Conservation (phyloP, 2,888 invertebrate genomes). For the Drosophila phalerata region DNA sequence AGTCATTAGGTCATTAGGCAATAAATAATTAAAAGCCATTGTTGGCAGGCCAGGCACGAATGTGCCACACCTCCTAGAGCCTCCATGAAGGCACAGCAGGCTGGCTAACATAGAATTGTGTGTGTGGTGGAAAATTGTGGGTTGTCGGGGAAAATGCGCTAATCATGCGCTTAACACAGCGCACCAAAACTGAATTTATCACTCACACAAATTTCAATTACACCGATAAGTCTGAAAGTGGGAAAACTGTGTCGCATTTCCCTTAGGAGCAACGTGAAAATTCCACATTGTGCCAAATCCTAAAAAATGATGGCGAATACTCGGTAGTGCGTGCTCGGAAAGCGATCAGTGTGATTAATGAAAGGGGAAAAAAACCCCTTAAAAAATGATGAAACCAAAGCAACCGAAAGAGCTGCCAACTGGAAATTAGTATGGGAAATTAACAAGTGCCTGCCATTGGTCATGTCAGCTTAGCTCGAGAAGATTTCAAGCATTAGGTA, state of each 20-base stretch:
- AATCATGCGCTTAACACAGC: slow-evolving; percentile 76
- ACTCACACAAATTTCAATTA: slow-evolving; percentile 77
- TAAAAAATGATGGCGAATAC: slow-evolving; percentile 78
- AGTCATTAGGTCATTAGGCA: slow-evolving; percentile 74
- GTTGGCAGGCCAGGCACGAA: slow-evolving; percentile 60
- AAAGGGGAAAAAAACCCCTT: slow-evolving; percentile 56
- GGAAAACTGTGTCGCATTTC: slow-evolving; percentile 48
- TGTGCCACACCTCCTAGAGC: slow-evolving; percentile 36
- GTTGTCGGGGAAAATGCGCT: slow-evolving; percentile 63
- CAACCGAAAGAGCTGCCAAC: slow-evolving; percentile 45
- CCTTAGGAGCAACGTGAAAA: slow-evolving; percentile 33
- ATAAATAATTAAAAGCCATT: slow-evolving; percentile 74
- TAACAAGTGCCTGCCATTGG: slow-evolving; percentile 78
- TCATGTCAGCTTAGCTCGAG: slow-evolving; percentile 74
- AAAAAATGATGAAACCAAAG: slow-evolving; percentile 39
- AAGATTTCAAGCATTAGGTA: slow-evolving; percentile 55
- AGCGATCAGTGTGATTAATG: slow-evolving; percentile 82
- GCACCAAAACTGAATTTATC: slow-evolving; percentile 65
- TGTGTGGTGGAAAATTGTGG: slow-evolving; percentile 16
- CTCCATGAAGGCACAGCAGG: slow-evolving; percentile 15
- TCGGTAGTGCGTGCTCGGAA: slow-evolving; percentile 75
- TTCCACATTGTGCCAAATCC: slow-evolving; percentile 70
- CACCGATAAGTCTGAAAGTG: slow-evolving; percentile 30
- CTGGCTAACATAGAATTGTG: slow-evolving; percentile 36
- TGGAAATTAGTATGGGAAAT: slow-evolving; percentile 75